Conservation (phyloP, 2,888 invertebrate species). For the Amphipoea oculea region DNA sequence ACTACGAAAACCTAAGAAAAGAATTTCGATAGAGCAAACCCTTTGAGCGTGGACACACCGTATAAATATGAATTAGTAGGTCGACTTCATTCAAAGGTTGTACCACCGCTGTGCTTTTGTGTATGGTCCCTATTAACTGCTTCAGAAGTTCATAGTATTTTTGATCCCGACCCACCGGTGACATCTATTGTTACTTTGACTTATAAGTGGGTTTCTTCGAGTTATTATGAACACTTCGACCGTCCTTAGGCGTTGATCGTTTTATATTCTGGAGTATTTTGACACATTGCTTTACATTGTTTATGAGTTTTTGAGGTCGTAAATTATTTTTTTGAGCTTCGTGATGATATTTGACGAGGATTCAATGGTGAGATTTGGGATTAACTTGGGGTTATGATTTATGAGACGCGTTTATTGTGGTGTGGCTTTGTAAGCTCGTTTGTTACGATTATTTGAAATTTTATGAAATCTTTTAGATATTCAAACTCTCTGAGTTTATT, state of each 20-base stretch:
- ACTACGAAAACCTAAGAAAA: constrained; percentile 69
- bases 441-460: constrained; percentile 35
- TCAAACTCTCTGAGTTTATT: not conserved
- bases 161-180: constrained; percentile 77
- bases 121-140: constrained; percentile 85
- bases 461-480: not conserved
- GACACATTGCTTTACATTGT: constrained; percentile 88
- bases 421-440: constrained; percentile 50
- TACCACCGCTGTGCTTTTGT: constrained; percentile 83
- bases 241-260: constrained; percentile 77
- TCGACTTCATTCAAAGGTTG: constrained; percentile 78
- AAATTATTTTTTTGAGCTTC: constrained; percentile 82
- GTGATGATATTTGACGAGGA: constrained; percentile 81
- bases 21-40: constrained; percentile 73
- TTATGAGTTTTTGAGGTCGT: constrained; percentile 81
- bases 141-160: constrained; percentile 89
- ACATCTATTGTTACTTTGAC: constrained; percentile 79
- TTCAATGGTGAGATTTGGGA: constrained; percentile 79
- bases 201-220: constrained; percentile 78
- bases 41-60: constrained; percentile 78
- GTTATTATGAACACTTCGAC: constrained; percentile 76
- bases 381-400: constrained; percentile 84
- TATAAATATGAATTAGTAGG: constrained; percentile 83
- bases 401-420: constrained; percentile 74
- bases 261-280: constrained; percentile 86